Evolutionary conservation across 2,888 invertebrate species (phyloP).

Genomic region (Folsomia manolachei): DNA sequence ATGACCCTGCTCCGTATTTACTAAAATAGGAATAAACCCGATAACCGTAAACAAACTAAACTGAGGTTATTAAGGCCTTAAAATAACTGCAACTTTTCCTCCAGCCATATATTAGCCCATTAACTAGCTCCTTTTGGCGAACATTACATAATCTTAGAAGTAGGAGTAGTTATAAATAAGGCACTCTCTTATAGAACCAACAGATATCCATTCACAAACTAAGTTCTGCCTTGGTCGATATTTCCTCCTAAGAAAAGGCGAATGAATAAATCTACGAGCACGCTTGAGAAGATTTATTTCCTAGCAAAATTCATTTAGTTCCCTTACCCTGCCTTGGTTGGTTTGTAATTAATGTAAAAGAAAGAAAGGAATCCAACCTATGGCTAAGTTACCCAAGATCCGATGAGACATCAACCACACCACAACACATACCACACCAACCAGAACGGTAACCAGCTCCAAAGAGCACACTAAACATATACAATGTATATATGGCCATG

Average conservation of each 20-base stretch:
- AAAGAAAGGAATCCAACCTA: neutral
- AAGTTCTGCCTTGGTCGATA: neutral
- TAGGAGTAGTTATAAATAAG: neutral
- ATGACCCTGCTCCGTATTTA: neutral
- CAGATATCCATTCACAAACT: neutral
- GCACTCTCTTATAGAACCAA: neutral
- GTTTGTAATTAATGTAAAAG: neutral
- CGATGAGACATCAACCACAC: neutral
- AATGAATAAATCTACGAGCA: neutral
- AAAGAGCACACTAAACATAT: too few species aligned
- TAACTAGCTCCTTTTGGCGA: too few species aligned
- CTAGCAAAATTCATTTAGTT: slow-evolving; percentile 1
- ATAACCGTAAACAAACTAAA: too few species aligned
- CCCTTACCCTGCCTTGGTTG: too few species aligned
- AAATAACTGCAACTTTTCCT: neutral
- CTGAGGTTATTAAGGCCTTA: neutral
- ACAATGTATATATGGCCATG: too few species aligned
- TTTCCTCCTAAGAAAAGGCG: neutral
- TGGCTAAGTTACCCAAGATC: neutral
- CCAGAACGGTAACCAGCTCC: too few species aligned
- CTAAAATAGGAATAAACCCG: neutral
- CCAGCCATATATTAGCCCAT: neutral
- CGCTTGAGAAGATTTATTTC: neutral
- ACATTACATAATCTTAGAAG: too few species aligned
- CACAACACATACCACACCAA: neutral